Evolutionary conservation across 2,888 invertebrate species (phyloP).

Genomic region (Bibio marci): DNA sequence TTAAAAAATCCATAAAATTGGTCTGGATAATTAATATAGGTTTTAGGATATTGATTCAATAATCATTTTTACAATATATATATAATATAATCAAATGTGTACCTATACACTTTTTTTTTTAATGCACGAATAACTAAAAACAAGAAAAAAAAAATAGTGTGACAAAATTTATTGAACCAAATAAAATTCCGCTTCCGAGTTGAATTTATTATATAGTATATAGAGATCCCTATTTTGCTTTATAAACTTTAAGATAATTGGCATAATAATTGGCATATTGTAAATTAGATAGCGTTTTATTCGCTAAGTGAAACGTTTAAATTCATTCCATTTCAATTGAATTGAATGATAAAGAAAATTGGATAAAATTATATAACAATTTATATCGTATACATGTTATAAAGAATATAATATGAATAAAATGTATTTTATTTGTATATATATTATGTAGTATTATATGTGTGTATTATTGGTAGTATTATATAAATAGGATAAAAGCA

Average conservation of each 20-base stretch:
- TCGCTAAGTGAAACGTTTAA: conserved; percentile 11
- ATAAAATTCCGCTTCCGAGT: background rate
- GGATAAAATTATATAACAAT: conserved; percentile 10
- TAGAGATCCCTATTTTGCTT: background rate
- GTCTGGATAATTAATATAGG: too few species aligned
- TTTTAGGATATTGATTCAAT: too few species aligned
- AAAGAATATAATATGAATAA: background rate
- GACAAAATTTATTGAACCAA: background rate
- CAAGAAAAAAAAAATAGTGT: background rate
- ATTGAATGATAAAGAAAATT: conserved; percentile 12
- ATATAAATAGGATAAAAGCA: too few species aligned
- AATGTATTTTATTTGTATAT: background rate
- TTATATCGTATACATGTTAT: background rate
- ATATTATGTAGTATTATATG: background rate
- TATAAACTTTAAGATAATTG: conserved; percentile 18
- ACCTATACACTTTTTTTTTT: too few species aligned
- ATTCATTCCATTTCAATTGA: conserved; percentile 10
- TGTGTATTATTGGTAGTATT: conserved; percentile 1
- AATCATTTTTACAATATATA: too few species aligned
- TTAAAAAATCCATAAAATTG: too few species aligned
- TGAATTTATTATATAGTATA: background rate
- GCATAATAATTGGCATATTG: conserved; percentile 19
- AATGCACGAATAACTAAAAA: too few species aligned
- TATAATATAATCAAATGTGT: too few species aligned
- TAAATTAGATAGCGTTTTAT: conserved; percentile 14